Conservation (phyloP, 2,113 vertebrate species). For the Sphyrna mokarran region DNA sequence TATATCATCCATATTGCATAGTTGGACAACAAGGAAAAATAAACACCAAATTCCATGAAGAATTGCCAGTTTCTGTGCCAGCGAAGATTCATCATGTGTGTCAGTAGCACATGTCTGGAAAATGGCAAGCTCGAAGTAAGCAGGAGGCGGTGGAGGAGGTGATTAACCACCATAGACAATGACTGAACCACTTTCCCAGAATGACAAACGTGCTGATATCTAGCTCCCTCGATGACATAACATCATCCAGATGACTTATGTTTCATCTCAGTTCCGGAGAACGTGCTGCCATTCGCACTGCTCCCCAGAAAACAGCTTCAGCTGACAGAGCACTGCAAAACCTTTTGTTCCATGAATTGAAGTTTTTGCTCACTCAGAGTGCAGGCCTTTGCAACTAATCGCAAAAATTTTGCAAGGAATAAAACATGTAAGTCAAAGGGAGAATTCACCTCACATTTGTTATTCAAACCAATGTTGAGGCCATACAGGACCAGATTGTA, state of each 20-base stretch:
- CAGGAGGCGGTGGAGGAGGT: background rate
- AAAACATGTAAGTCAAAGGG: background rate
- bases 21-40: conserved; percentile 2
- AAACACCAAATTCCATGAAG: conserved; percentile 18
- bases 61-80: conserved; percentile 9
- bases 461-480: background rate
- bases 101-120: conserved; percentile 26
- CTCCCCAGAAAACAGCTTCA: background rate
- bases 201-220: background rate
- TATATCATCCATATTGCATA: conserved; percentile 12
- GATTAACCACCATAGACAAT: background rate
- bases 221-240: background rate
- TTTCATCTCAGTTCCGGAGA: background rate
- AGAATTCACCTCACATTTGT: background rate
- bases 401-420: background rate
- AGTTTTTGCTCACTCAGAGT: background rate
- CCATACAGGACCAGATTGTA: background rate
- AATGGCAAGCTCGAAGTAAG: background rate
- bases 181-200: background rate
- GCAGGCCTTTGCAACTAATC: background rate
- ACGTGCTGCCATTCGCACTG: background rate
- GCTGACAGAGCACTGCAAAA: background rate
- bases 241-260: background rate
- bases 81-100: conserved; percentile 18
- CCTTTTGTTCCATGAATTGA: no score